Conservation (phyloP, 2,113 vertebrate genomes). For the Engraulis encrasicolus region DNA sequence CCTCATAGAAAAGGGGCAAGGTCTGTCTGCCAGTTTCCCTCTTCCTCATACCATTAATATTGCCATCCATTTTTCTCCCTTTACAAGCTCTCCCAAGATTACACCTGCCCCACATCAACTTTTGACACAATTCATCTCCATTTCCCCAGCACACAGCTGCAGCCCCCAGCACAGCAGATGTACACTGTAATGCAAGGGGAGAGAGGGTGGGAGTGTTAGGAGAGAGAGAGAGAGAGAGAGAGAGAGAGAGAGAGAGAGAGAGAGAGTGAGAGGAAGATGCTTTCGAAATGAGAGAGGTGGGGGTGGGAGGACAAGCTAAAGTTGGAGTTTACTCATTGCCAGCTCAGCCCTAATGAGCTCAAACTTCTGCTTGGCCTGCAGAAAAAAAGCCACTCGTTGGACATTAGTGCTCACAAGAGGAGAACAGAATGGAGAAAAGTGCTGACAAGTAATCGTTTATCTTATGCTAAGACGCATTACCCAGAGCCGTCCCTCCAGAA, state of each 20-base stretch:
- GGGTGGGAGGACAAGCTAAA: neutral
- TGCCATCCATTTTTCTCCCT: neutral
- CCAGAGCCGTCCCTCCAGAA: neutral
- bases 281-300: neutral
- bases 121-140: neutral
- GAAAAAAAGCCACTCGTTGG: neutral
- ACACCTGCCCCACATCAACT: neutral
- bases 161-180: neutral
- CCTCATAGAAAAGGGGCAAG: neutral
- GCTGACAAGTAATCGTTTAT: constrained; percentile 4
- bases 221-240: neutral
- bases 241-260: neutral
- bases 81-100: neutral
- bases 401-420: neutral
- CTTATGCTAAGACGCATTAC: constrained; percentile 11
- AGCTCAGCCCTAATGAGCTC: constrained; percentile 8
- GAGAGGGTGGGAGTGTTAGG: no score
- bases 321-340: neutral
- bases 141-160: neutral
- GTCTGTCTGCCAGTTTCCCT: neutral
- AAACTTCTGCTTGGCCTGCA: neutral
- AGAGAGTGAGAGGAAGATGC: neutral
- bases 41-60: neutral
- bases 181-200: neutral
- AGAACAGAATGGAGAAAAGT: neutral